These are phyloP conservation scores for Noctua janthina DNA, from an alignment of 2,888 invertebrate genomes.

Conservation along the genomic window DNA sequence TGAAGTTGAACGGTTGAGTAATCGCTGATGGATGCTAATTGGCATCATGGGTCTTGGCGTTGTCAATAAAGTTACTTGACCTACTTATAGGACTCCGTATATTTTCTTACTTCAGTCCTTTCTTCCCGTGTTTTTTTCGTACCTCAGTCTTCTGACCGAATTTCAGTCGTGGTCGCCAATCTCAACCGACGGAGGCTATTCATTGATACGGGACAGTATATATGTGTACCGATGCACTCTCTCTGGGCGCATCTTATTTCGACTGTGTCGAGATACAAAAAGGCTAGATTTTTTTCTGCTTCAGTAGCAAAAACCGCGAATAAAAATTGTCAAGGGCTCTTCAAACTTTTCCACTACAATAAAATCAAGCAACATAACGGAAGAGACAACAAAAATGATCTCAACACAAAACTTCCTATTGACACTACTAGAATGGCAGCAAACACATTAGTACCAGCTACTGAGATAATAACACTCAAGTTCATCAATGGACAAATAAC, in stretches of 20 bases:
- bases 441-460: slow-evolving; percentile 38
- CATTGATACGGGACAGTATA: not conserved
- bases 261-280: not conserved
- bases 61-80: slow-evolving; percentile 32
- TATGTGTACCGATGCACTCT: not conserved
- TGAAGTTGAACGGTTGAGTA: not conserved
- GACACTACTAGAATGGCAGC: slow-evolving; percentile 27
- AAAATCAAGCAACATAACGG: not conserved
- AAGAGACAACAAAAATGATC: slow-evolving; percentile 17
- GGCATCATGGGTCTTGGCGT: slow-evolving; percentile 4
- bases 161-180: not conserved
- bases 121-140: not conserved
- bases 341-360: slow-evolving; percentile 1
- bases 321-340: not conserved
- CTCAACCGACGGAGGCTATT: not conserved
- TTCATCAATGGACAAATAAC: slow-evolving; percentile 43
- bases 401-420: slow-evolving; percentile 50
- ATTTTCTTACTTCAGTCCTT: not conserved
- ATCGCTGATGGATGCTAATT: slow-evolving; percentile 26
- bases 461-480: slow-evolving; percentile 51
- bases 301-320: not conserved
- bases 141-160: not conserved
- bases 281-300: not conserved
- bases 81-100: not conserved
- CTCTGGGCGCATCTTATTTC: not conserved